Evolutionary conservation across 2,888 invertebrate genomes (phyloP).

Genomic region (Stenoptilia bipunctidactyla): DNA sequence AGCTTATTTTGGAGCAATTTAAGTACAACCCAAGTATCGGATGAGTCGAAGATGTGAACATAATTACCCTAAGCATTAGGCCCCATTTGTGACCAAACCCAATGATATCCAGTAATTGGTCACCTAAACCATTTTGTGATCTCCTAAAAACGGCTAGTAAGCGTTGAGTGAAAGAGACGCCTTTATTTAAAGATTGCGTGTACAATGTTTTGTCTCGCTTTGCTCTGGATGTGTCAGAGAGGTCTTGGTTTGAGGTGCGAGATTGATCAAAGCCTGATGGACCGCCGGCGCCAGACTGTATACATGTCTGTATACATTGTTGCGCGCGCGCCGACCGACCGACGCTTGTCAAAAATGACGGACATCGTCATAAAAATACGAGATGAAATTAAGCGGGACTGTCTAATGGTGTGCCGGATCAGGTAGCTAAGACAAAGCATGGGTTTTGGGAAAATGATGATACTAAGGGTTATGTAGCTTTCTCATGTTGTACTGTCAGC

Average conservation of each 20-base stretch:
- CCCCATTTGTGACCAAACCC: conserved; percentile 64
- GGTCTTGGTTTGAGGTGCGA: background rate
- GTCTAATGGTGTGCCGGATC: background rate
- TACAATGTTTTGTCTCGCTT: conserved; percentile 3
- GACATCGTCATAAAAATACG: conserved; percentile 62
- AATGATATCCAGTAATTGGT: conserved; percentile 69
- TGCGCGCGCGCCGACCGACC: conserved; percentile 71
- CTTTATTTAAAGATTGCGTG: background rate
- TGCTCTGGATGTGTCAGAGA: conserved; percentile 8
- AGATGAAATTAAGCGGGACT: conserved; percentile 46
- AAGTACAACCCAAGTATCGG: background rate
- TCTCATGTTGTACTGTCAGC: too few relatives aligned
- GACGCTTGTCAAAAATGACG: conserved; percentile 71
- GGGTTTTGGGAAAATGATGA: too few relatives aligned
- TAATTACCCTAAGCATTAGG: conserved; percentile 69
- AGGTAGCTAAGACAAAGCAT: background rate
- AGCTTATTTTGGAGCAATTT: too few relatives aligned
- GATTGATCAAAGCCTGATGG: background rate
- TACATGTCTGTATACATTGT: conserved; percentile 60
- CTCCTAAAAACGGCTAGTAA: conserved; percentile 36
- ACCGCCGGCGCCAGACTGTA: conserved; percentile 48
- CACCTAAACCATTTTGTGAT: conserved; percentile 53
- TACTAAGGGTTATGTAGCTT: too few relatives aligned
- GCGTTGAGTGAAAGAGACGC: background rate
- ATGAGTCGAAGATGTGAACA: conserved; percentile 19